Conservation (phyloP, 2,113 vertebrate genomes). For the Syngnathoides biaculeatus region DNA sequence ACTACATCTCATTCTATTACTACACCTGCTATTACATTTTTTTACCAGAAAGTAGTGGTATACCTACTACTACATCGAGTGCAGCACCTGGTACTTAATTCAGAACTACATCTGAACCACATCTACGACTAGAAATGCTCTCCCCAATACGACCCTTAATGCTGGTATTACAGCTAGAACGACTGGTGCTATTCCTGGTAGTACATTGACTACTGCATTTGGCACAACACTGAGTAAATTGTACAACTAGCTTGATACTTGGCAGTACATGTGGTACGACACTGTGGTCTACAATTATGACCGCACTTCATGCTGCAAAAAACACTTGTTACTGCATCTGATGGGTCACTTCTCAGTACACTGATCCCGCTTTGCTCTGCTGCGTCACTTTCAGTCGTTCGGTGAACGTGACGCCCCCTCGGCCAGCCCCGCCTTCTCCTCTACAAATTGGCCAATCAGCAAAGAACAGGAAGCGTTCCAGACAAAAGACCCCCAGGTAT, state of each 20-base stretch:
- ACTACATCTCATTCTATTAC: too few relatives aligned
- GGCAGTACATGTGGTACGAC: not conserved
- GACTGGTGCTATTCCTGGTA: not conserved
- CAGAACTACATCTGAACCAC: too few relatives aligned
- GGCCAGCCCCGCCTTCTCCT: conserved; percentile 28
- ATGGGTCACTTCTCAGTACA: not conserved
- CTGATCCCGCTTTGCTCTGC: not conserved
- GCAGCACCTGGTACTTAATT: too few relatives aligned
- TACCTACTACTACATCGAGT: not conserved
- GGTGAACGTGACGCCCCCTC: conserved; percentile 8
- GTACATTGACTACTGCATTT: too few relatives aligned
- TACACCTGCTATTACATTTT: not conserved
- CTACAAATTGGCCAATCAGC: not conserved
- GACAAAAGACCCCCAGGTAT: conserved; percentile 63
- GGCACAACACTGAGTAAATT: not conserved
- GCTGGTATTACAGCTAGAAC: not conserved
- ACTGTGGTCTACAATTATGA: not conserved
- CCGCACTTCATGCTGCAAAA: not conserved
- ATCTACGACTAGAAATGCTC: too few relatives aligned
- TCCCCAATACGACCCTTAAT: too few relatives aligned
- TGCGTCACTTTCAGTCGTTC: not conserved
- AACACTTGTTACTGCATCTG: not conserved
- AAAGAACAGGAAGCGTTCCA: conserved; percentile 23
- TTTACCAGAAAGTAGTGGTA: not conserved
- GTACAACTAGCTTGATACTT: not conserved